Evolutionary conservation across 2,888 invertebrate genomes (phyloP), one percentile per base, ranked within the genome.

Genomic region (Drosophila neoperkinsi): DNA sequence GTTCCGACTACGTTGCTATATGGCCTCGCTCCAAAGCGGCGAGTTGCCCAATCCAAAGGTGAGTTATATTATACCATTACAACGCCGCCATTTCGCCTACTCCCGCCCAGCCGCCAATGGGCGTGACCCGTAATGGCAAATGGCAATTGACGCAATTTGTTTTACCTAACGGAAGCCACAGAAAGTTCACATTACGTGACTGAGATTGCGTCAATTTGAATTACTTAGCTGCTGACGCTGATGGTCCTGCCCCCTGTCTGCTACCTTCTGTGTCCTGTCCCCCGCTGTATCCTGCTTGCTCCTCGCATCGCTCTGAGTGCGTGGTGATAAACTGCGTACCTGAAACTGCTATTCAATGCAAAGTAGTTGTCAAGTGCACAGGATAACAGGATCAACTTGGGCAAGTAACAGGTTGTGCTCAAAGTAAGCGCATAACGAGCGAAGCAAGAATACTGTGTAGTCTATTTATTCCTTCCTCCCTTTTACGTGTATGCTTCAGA

Each of bases 11-110:
- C 95, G 98, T 76, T 99, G 99, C 94, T 99, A 99, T 94, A 98
- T 98, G 97, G 98, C 99, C 73, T 98, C 98, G 88, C 95, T 99
- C 87, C 99, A 99, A 93, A 97, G 97, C 91, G 97, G 98, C 77
- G 99, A 99, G 94, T 95, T 99, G 84, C 99, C 99, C 70, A 99
- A 99, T 94, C 99, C 99, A 58, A 99, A 99, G 96, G 99, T 98
- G 94, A 94, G 93, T 77, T 62, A 60, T 77, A 43, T 50, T 43
- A 25, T 71, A 34, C 41, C 43, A 71, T 60, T 69, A 60, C 43
- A n/a, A 30, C 53, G 11, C n/a, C 34, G 21, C 7, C 46, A 46
- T 46, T 21, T 13, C 25, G 16, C 46, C 50, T 18, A 25, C 31
- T 13, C 16, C 28, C 18, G 16, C 3, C 13, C 18, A 36, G 18